Base-by-base conservation (phyloP, 2,113 vertebrate species). In the Ceyx melanurus region DNA sequence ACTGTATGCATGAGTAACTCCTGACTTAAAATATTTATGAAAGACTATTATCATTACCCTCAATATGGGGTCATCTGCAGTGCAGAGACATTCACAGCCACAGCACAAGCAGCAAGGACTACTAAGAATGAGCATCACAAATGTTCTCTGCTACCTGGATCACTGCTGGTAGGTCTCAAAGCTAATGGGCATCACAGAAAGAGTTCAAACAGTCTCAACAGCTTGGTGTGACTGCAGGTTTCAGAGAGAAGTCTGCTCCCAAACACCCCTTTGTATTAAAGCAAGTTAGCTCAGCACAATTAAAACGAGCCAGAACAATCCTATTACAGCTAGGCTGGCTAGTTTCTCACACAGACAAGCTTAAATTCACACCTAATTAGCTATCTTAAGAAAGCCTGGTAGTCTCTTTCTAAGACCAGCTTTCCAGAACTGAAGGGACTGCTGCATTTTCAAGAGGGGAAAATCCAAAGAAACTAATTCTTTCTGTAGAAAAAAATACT, bases 281-380 rank as follows among this genome's bases (percentile, higher is more conserved):
- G 60, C 75, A 0, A 54, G 58, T 67, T 14, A 71, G 25, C 80
- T 51, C 43, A 77, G 76, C 56, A 33, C 79, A 74, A 91, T 94
- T 94, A 94, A 94, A 94, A 78, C 0, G 0, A 96, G 79, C 42
- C 7, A 4, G 33, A 90, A 26, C 85, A 94, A 96, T 90, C 92
- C 93, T 53, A 83, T 93, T 91, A 95, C 58, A 81, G 88, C 85
- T 26, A 83, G 64, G 68, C 94, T n/a, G 76, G 68, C 33, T 77
- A 81, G 70, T 40, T 82, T 26, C 76, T 88, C 75, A 66, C 57
- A 46, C 72, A 90, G 56, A 83, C 65, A 86, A 75, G 82, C 79
- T 88, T 81, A 88, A 70, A 86, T 77, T 85, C 64, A 86, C n/a
- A 40, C 20, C 83, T 83, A 58, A 94, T 88, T 56, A 90, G 73